Evolutionary conservation across 2,888 invertebrate species (phyloP).

Genomic region (Gymnocheta viridis): DNA sequence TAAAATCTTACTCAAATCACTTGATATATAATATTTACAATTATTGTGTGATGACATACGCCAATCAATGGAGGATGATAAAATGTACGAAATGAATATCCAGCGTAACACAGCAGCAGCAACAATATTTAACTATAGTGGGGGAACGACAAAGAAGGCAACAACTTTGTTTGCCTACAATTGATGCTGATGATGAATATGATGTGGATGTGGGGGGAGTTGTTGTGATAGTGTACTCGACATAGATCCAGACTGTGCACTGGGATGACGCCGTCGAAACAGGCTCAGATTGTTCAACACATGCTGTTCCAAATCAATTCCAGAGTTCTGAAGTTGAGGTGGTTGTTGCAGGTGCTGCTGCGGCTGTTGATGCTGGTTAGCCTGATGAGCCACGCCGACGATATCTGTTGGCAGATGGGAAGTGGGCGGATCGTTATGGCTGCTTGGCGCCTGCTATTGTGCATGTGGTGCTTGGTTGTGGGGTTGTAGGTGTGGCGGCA

Average conservation of each 20-base stretch:
- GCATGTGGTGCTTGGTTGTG: slow-evolving; percentile 77
- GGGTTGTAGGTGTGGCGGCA: slow-evolving; percentile 79
- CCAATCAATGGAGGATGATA: slow-evolving; percentile 24
- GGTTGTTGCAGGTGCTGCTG: slow-evolving; percentile 64
- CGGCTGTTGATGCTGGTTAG: slow-evolving; percentile 70
- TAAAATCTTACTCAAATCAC: slow-evolving; percentile 62
- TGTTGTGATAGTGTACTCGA: slow-evolving; percentile 65
- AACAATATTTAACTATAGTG: slow-evolving; percentile 30
- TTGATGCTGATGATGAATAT: slow-evolving; percentile 64
- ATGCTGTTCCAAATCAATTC: slow-evolving; percentile 75
- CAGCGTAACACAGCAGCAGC: slow-evolving; percentile 40
- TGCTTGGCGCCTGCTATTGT: slow-evolving; percentile 78
- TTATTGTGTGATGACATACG: slow-evolving; percentile 37
- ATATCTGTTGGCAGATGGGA: slow-evolving; percentile 70
- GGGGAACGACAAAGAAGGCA: not conserved
- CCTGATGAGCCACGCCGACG: slow-evolving; percentile 52
- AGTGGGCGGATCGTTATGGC: slow-evolving; percentile 69
- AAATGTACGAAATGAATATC: slow-evolving; percentile 29
- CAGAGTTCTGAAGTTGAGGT: slow-evolving; percentile 62
- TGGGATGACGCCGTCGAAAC: slow-evolving; percentile 76
- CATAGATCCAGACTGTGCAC: slow-evolving; percentile 71
- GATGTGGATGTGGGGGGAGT: slow-evolving; percentile 62
- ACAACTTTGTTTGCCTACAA: slow-evolving; percentile 54
- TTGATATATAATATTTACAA: slow-evolving; percentile 66
- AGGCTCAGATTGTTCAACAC: slow-evolving; percentile 76